Percentiles rank a stretch among this genome's conserved stretches.
Evolutionary conservation across 2,888 invertebrate genomes (phyloP).

Genomic region (Agrenia bidenticulata): DNA sequence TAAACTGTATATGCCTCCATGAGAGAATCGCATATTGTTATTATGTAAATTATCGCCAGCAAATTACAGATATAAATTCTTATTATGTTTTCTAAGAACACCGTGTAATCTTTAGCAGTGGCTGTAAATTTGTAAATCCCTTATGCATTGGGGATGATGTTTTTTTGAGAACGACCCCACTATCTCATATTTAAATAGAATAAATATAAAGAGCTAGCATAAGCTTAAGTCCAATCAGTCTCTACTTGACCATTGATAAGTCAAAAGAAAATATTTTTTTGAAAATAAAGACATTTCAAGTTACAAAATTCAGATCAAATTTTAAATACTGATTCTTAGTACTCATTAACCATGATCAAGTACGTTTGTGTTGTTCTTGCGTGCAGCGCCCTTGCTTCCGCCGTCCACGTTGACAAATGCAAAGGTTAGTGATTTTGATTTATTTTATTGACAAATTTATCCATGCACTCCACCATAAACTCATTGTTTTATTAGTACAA

Average conservation of each 20-base stretch:
- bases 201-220: slow-evolving; percentile 21
- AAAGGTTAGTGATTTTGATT: slow-evolving; percentile 47
- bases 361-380: slow-evolving; percentile 31
- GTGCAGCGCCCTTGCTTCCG: slow-evolving; percentile 31
- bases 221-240: neutral
- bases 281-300: neutral
- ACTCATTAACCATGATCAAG: slow-evolving; percentile 34
- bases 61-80: too few relatives aligned
- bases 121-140: too few relatives aligned
- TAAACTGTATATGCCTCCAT: too few relatives aligned
- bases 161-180: slow-evolving; percentile 12
- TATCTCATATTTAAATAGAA: slow-evolving; percentile 15
- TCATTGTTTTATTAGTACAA: too few relatives aligned
- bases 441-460: too few relatives aligned
- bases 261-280: neutral
- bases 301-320: slow-evolving; percentile 1
- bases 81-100: too few relatives aligned
- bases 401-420: slow-evolving; percentile 50
- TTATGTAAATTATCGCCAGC: too few relatives aligned
- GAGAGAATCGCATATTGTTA: too few relatives aligned
- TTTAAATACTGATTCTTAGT: slow-evolving; percentile 1
- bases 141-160: too few relatives aligned
- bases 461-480: too few relatives aligned
- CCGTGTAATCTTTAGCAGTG: too few relatives aligned
- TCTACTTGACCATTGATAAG: neutral